Conservation (phyloP, 2,113 vertebrate genomes). For the Electrona antarctica region DNA sequence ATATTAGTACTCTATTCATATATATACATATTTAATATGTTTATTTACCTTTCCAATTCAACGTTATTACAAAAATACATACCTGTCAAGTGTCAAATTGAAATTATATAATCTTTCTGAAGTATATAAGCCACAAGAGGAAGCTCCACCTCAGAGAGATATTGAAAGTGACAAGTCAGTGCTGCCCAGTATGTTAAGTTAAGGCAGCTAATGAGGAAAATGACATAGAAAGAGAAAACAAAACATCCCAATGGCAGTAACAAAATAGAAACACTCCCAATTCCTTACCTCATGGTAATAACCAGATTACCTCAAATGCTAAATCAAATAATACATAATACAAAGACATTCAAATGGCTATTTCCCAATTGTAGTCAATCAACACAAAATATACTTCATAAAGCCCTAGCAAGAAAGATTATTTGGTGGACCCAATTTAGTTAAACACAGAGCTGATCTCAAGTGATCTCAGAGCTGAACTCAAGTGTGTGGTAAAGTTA, state of each 20-base stretch:
- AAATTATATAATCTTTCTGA: not conserved
- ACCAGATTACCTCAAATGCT: constrained; percentile 22
- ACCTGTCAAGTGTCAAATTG: not conserved
- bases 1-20: constrained; percentile 36
- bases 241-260: constrained; percentile 29
- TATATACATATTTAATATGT: constrained; percentile 23
- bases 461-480: too few relatives aligned
- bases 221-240: constrained; percentile 3
- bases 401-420: not conserved
- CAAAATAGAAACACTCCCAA: constrained; percentile 33
- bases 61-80: not conserved
- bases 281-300: constrained; percentile 12
- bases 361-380: constrained; percentile 31
- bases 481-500: too few relatives aligned
- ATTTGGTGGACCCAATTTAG: not conserved
- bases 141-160: not conserved
- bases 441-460: not conserved
- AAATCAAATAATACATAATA: constrained; percentile 3
- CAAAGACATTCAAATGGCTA: constrained; percentile 2
- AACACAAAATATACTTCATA: not conserved
- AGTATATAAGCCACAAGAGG: constrained; percentile 12
- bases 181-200: constrained; percentile 6
- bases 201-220: constrained; percentile 41
- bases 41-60: constrained; percentile 30
- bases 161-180: constrained; percentile 39